Conservation (phyloP, 2,113 vertebrate genomes). For the Tychaedon coryphoeus region DNA sequence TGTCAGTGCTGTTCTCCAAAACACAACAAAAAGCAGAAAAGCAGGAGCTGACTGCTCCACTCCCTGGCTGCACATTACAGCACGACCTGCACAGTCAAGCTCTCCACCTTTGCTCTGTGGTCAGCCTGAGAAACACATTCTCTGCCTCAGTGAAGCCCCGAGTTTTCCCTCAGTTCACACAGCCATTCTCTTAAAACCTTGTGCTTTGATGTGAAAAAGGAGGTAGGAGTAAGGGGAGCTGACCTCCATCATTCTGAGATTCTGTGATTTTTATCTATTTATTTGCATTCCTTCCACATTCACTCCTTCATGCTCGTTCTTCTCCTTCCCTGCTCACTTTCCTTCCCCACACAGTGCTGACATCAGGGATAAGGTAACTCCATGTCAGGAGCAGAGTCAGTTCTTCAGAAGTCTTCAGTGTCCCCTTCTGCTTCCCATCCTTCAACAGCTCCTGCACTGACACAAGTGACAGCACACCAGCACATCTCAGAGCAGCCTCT, state of each 20-base stretch:
- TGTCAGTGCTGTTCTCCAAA: background rate
- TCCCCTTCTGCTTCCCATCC: background rate
- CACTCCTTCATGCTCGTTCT: fast-evolving
- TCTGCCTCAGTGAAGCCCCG: background rate
- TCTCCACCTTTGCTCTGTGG: background rate
- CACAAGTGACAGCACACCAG: background rate
- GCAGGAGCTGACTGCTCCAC: background rate
- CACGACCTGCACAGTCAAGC: fast-evolving
- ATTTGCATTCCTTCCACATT: background rate
- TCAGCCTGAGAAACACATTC: background rate
- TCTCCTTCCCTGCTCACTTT: background rate
- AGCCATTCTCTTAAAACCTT: background rate
- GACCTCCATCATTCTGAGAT: background rate
- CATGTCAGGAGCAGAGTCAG: background rate
- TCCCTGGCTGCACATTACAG: background rate
- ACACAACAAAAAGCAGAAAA: background rate
- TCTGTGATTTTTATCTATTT: background rate
- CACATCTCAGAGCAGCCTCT: fast-evolving
- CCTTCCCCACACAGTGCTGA: background rate
- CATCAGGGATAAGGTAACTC: background rate
- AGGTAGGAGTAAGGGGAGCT: background rate
- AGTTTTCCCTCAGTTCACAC: background rate
- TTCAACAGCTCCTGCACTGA: background rate
- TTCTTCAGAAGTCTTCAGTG: background rate
- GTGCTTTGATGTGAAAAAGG: background rate